Base-by-base conservation (phyloP, 2,797 vertebrate genomes). In the Sciaenops ocellatus region DNA sequence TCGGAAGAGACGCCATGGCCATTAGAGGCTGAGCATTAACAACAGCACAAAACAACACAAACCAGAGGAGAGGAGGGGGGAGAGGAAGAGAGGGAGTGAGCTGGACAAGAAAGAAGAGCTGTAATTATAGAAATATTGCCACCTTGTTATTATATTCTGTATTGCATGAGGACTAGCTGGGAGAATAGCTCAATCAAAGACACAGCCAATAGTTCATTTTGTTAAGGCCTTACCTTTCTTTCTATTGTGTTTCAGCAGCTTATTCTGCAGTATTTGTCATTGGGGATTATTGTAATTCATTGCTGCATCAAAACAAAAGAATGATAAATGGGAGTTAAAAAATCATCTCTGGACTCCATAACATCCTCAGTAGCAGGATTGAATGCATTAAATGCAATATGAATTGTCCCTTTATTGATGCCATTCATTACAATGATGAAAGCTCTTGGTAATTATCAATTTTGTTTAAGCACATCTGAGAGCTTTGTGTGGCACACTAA, bases 11-110 rank as follows among this genome's bases (percentile, higher is more conserved):
- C 95, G 95, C 95, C 95, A 95, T 92, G 78, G 91, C 95, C 95
- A 96, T 96, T 96, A 96, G 93, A 92, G 92, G 86, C 86, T 77
- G 82, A 87, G 86, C 94, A 95, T 95, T 95, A 95, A 94, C 93
- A 93, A 94, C 82, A 30, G 89, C 85, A 90, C 90, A 85, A 85
- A 82, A 88, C 86, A 90, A 93, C 90, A 90, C 85, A 91, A 84
- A 90, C 86, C 69, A 72, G 76, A 67, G 34, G 73, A 64, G 73
- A 56, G 61, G 20, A 46, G 52, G 44, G 69, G 61, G 64, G 55
- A 6, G 77, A 81, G 46, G 64, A 66, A 75, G 59, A 61, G 79
- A 80, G 61, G 61, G 42, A 76, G 65, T 26, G 74, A 81, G 82
- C 30, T 62, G 72, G 73, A 68, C 51, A 41, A 77, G 60, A 71